Evolutionary conservation across 1,140 invertebrate species (phyloP), one percentile per base, ranked within the genome.

Genomic region (Achroia grisella): DNA sequence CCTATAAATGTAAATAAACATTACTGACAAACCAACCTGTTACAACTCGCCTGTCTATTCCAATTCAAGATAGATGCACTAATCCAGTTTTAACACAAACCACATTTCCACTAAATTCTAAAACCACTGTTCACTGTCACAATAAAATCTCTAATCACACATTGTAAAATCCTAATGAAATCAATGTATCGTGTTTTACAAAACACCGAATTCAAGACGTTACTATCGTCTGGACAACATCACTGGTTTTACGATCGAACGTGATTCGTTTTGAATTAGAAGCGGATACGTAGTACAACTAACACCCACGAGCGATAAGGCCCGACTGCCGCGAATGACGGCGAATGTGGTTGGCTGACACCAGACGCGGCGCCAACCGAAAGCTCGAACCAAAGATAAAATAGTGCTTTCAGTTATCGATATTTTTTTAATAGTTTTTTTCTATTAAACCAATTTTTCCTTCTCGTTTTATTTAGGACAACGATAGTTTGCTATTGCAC

Each of bases 161-260:
- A 15, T 44, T n/a, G n/a, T 54, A 44, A 47, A 56, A 51, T 10
- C 30, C n/a, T n/a, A n/a, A n/a, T n/a, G n/a, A n/a, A n/a, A n/a
- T n/a, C 28, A 43, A 52, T 48, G 44, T 44, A 31, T 42, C 27
- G 32, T 42, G 37, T 46, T 42, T 39, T 14, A 41, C 31, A 49
- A 33, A 39, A 47, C 59, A 62, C 59, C 52, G 59, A 57, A 52
- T 54, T 41, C 39, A 9, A 9, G 40, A 36, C 27, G 14, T 49
- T 43, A 49, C 40, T 37, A n/a, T 10, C 39, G 48, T 60, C 59
- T 62, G 59, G 43, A 44, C 36, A 46, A 52, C 49, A 41, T 66
- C 59, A 59, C 55, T 44, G 48, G 36, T 31, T 51, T 45, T 36
- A 52, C 43, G 43, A 41, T 23, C 10, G 39, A 43, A 48, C 47